phyloP scores from a whole-genome alignment of 2,113 vertebrate genomes.

The Neolamprologus modestus region DNA sequence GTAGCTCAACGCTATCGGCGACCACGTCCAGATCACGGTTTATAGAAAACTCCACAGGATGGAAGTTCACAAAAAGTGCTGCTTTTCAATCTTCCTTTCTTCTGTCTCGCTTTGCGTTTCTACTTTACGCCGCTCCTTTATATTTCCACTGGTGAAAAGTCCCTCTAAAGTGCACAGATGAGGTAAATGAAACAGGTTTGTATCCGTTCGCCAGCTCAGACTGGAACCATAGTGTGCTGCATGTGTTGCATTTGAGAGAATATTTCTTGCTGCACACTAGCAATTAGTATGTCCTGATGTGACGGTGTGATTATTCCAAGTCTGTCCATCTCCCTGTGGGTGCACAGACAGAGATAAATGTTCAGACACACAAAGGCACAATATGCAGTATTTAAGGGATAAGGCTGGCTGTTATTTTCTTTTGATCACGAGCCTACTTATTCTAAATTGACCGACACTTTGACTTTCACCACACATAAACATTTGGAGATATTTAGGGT shows the following conservation, averaged over 20 bases:
- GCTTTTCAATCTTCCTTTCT: constrained; percentile 19
- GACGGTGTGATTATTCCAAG: constrained; percentile 83
- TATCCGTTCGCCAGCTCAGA: constrained; percentile 76
- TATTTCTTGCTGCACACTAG: constrained; percentile 89
- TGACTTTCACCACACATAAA: neutral
- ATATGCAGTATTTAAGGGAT: neutral
- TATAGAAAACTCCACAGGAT: constrained; percentile 46
- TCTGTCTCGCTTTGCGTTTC: neutral
- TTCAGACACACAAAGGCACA: neutral
- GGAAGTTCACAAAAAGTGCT: constrained; percentile 66
- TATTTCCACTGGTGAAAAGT: constrained; percentile 49
- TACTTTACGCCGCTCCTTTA: neutral
- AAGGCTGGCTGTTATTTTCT: neutral
- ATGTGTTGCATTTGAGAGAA: constrained; percentile 96
- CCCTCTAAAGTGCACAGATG: constrained; percentile 99
- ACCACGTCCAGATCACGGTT: constrained; percentile 25
- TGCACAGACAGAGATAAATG: neutral
- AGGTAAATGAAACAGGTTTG: constrained; percentile 90
- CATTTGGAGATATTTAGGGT: neutral
- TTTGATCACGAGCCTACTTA: neutral
- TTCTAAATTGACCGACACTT: neutral
- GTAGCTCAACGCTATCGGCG: constrained; percentile 16
- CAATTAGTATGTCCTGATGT: constrained; percentile 93
- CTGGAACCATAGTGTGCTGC: constrained; percentile 96
- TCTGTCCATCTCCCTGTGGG: constrained; percentile 84